These are phyloP conservation scores for Podargus strigoides DNA, from an alignment of 2,797 vertebrate species.

Conservation along the genomic window DNA sequence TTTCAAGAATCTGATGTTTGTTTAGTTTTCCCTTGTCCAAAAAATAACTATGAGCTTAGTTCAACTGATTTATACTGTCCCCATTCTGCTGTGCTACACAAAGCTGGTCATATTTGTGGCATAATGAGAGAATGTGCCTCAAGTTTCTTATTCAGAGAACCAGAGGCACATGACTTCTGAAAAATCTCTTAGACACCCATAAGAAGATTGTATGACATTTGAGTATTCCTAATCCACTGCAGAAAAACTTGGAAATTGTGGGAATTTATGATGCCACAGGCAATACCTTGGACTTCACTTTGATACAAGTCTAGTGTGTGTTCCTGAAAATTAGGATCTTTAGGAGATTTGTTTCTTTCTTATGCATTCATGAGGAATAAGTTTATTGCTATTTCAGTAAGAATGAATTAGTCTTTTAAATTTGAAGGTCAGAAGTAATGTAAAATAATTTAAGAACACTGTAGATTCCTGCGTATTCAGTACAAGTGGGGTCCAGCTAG, in stretches of 20 bases:
- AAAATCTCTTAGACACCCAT: neutral
- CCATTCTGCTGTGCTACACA: rapidly evolving
- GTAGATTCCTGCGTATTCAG: neutral
- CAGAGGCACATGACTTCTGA: neutral
- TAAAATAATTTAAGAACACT: neutral
- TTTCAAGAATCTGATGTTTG: neutral
- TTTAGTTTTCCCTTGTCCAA: neutral
- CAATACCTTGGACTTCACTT: neutral
- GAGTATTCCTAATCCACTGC: neutral
- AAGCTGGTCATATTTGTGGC: neutral
- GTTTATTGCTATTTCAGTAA: neutral
- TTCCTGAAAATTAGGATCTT: neutral
- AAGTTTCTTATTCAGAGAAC: neutral
- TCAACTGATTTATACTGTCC: neutral
- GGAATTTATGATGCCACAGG: too few relatives aligned
- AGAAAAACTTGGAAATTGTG: neutral
- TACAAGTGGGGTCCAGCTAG: neutral
- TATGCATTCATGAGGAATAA: neutral
- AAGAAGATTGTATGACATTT: neutral
- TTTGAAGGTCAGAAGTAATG: neutral
- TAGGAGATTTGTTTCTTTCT: neutral
- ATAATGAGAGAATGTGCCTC: neutral
- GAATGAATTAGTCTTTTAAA: neutral
- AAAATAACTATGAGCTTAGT: neutral
- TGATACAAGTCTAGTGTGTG: neutral